These are phyloP conservation scores for Perca fluviatilis DNA, from an alignment of 2,113 vertebrate species.

Conservation along the genomic window DNA sequence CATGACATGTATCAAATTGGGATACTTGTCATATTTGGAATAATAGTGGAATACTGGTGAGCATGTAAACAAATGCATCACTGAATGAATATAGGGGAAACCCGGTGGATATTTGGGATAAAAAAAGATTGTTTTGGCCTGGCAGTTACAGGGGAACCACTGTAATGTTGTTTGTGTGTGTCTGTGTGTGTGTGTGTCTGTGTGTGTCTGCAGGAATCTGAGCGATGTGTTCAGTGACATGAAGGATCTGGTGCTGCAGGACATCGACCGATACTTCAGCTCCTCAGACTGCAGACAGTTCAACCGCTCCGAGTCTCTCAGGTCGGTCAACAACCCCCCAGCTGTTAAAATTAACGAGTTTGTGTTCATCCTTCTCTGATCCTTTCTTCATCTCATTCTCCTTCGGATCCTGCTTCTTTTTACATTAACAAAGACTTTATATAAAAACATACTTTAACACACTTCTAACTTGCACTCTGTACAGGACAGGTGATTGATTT, in stretches of 20 bases:
- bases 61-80: no score
- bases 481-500: background rate
- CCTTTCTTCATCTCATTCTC: background rate
- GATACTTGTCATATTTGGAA: no score
- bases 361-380: background rate
- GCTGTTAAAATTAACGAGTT: background rate
- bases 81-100: no score
- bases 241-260: conserved; percentile 89
- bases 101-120: no score
- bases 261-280: conserved; percentile 90
- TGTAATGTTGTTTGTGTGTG: background rate
- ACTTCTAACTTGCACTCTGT: background rate
- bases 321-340: conserved; percentile 74
- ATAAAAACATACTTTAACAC: background rate
- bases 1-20: no score
- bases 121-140: no score
- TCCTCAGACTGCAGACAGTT: conserved; percentile 91
- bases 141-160: no score
- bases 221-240: conserved; percentile 86
- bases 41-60: no score
- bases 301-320: conserved; percentile 92
- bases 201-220: conserved; percentile 82
- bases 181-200: background rate
- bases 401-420: background rate
- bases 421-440: background rate